Evolutionary conservation across 2,113 vertebrate species (phyloP).

Genomic region (Alaudala cheleensis): DNA sequence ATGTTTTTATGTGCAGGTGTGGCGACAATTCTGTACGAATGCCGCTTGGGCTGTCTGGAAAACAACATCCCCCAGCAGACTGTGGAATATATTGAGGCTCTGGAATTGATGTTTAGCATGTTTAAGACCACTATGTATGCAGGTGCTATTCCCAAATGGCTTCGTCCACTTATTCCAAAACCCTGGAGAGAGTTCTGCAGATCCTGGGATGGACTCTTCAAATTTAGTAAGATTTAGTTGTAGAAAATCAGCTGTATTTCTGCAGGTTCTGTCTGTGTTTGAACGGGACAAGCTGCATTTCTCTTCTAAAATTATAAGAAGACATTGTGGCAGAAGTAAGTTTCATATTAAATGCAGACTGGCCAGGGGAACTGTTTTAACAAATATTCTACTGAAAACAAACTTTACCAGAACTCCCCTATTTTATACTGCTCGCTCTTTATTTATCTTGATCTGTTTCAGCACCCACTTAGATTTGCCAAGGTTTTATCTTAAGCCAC

Average conservation of each 20-base stretch:
- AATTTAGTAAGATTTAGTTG: slow-evolving; percentile 85
- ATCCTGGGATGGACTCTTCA: slow-evolving; percentile 95
- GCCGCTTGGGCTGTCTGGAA: slow-evolving; percentile 87
- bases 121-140: slow-evolving; percentile 96
- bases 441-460: neutral
- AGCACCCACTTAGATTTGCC: neutral
- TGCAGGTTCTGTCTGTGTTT: slow-evolving; percentile 21
- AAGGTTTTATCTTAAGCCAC: neutral
- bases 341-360: neutral
- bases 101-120: slow-evolving; percentile 93
- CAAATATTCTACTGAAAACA: neutral
- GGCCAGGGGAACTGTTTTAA: neutral
- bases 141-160: slow-evolving; percentile 91
- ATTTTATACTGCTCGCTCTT: neutral
- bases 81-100: slow-evolving; percentile 85
- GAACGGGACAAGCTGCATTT: slow-evolving; percentile 5
- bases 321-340: neutral
- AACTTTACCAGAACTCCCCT: neutral
- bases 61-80: slow-evolving; percentile 81
- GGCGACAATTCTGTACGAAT: slow-evolving; percentile 87
- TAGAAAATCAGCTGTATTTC: slow-evolving; percentile 42
- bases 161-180: slow-evolving; percentile 87
- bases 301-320: neutral
- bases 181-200: slow-evolving; percentile 92
- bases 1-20: slow-evolving; percentile 73